These are phyloP conservation scores for Megaceryle maxima DNA, from an alignment of 2,113 vertebrate species.

Conservation along the genomic window DNA sequence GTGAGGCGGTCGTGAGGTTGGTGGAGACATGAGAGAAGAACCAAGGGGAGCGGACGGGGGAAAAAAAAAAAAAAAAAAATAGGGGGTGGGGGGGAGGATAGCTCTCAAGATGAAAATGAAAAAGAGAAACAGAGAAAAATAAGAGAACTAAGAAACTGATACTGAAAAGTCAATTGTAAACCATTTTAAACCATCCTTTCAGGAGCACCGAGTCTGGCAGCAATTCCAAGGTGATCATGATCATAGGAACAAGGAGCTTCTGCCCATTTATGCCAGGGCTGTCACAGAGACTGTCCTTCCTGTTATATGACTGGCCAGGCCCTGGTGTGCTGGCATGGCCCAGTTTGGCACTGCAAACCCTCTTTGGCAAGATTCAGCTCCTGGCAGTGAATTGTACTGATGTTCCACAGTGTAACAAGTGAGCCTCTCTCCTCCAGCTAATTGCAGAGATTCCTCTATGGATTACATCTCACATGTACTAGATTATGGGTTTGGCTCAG, in stretches of 20 bases:
- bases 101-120: background rate
- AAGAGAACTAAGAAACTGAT: background rate
- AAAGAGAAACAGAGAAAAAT: background rate
- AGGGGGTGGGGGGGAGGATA: background rate
- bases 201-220: background rate
- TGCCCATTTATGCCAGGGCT: background rate
- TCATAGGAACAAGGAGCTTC: background rate
- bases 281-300: background rate
- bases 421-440: background rate
- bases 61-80: background rate
- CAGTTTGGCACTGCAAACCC: background rate
- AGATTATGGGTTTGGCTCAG: background rate
- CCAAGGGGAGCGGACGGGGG: no score
- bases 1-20: no score
- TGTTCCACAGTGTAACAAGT: background rate
- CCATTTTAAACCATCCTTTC: background rate
- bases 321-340: rapidly evolving
- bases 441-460: background rate
- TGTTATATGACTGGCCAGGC: background rate
- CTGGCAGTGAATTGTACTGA: rapidly evolving
- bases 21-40: no score
- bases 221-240: background rate
- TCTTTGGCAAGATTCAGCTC: background rate
- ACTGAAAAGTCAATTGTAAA: background rate
- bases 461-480: background rate